A percentile compares a stretch with the other conserved stretches of the same genome.
These are phyloP conservation scores for Emydura subglobosa DNA, from an alignment of 2,113 vertebrate species.

Conservation along the genomic window DNA sequence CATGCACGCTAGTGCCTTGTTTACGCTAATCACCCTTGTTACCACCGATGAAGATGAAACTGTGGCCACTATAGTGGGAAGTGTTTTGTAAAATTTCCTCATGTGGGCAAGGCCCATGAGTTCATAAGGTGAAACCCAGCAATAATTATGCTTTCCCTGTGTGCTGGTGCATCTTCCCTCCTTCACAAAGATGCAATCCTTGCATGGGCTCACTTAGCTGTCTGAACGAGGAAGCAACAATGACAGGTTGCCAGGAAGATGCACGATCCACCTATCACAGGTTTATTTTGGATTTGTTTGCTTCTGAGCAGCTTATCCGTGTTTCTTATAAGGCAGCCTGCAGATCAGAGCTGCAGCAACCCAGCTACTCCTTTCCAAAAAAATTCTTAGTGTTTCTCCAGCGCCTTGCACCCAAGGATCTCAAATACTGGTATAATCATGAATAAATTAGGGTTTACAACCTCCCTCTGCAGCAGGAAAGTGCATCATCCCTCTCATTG, in stretches of 20 bases:
- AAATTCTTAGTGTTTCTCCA: not conserved
- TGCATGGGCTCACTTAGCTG: fast-evolving
- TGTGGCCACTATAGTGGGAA: not conserved
- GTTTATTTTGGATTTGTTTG: constrained; percentile 24
- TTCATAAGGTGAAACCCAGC: constrained; percentile 54
- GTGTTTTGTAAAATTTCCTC: not conserved
- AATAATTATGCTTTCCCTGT: constrained; percentile 12
- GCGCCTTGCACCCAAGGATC: not conserved
- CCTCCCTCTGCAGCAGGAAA: not conserved
- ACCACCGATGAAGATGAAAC: not conserved
- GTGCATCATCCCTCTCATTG: not conserved
- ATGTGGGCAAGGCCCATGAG: not conserved
- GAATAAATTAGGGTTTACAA: fast-evolving
- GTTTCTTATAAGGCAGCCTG: constrained; percentile 7
- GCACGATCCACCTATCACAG: not conserved
- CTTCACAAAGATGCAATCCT: not conserved
- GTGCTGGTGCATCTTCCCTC: constrained; percentile 15
- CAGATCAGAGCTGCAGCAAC: not conserved
- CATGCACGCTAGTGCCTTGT: not conserved
- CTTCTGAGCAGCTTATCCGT: constrained; percentile 21
- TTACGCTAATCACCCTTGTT: fast-evolving
- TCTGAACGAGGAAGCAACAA: not conserved
- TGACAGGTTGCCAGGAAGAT: not conserved
- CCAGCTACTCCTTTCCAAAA: not conserved
- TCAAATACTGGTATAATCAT: not conserved